These are phyloP conservation scores for Anniella stebbinsi DNA, from an alignment of 2,797 vertebrate species.

Conservation along the genomic window DNA sequence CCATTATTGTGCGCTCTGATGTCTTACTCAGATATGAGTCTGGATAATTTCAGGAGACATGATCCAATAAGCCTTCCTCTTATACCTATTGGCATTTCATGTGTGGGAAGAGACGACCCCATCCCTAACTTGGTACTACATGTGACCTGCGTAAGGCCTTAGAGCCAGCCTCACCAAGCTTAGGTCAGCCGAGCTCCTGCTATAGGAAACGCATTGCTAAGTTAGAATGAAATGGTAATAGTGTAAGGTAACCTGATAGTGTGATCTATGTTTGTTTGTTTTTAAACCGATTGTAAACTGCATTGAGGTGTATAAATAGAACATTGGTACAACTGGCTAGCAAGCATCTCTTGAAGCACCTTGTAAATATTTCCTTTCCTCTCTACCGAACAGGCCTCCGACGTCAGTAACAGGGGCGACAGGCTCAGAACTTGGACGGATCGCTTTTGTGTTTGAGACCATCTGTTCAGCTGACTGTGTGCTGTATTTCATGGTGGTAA, in stretches of 20 bases:
- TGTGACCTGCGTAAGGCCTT: background rate
- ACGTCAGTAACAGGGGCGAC: conserved; percentile 87
- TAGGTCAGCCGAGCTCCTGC: background rate
- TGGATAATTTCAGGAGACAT: background rate
- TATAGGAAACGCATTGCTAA: background rate
- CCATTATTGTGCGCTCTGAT: too few species aligned
- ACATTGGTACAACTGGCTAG: background rate
- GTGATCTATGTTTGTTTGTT: background rate
- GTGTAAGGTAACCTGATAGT: background rate
- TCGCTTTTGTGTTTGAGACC: conserved; percentile 96
- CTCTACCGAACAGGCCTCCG: conserved; percentile 84
- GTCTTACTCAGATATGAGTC: background rate
- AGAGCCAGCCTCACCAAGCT: background rate
- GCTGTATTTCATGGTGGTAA: conserved; percentile 98
- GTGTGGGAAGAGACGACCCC: background rate
- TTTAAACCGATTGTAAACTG: background rate
- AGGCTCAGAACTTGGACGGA: conserved; percentile 88
- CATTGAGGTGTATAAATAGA: background rate
- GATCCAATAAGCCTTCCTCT: background rate
- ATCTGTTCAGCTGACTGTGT: conserved; percentile 91
- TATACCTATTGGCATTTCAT: background rate
- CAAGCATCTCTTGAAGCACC: conserved; percentile 45
- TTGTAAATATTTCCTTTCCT: conserved; percentile 50
- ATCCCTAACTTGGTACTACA: background rate
- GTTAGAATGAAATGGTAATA: background rate